Percentiles rank a stretch among this genome's conserved stretches.
These are phyloP conservation scores for Gallinago paraguaiae DNA, from an alignment of 2,113 vertebrate species.

Conservation along the genomic window DNA sequence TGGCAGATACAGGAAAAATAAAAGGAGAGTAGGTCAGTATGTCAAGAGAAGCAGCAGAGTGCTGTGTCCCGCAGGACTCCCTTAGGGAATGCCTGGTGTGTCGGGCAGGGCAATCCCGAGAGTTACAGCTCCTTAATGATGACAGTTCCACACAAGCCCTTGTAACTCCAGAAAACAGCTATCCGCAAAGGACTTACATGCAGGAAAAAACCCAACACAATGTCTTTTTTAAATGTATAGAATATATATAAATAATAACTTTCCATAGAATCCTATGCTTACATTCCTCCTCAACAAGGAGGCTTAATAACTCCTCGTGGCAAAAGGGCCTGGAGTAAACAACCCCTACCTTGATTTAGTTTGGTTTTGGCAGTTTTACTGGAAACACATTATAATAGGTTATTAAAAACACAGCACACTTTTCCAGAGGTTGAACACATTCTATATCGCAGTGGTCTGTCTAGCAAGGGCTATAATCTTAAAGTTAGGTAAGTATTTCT, in stretches of 20 bases:
- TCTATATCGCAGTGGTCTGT: neutral
- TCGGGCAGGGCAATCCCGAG: neutral
- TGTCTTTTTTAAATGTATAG: neutral
- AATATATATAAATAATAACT: neutral
- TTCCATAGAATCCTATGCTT: neutral
- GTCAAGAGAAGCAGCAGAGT: neutral
- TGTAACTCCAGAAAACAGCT: neutral
- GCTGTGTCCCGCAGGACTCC: neutral
- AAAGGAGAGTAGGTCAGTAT: neutral
- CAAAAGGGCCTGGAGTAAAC: neutral
- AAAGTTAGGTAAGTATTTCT: constrained; percentile 9
- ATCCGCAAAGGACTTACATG: neutral
- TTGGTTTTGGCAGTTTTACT: neutral
- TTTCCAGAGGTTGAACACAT: neutral
- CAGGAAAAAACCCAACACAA: neutral
- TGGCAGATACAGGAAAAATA: neutral
- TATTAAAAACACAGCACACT: neutral
- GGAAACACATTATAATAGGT: constrained; percentile 10
- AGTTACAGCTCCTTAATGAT: neutral
- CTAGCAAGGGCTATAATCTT: neutral
- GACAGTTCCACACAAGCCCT: neutral
- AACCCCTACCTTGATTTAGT: neutral
- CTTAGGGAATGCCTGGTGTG: neutral
- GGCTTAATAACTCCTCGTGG: neutral
- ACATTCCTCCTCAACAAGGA: neutral